Base-by-base conservation (phyloP, 92 coral and sea anemone species). In the Chrysogorgia sp. region DNA sequence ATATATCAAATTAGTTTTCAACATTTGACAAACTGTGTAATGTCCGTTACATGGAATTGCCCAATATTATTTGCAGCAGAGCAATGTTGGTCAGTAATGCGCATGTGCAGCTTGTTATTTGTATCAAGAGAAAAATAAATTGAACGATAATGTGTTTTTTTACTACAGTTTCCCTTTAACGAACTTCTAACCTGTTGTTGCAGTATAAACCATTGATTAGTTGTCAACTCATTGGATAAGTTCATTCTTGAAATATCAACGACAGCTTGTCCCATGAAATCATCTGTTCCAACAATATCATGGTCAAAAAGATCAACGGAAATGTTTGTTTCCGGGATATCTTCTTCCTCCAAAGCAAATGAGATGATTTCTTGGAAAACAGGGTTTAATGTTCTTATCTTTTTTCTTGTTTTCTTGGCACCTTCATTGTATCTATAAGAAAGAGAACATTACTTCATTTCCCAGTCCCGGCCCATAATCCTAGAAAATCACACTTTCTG, bases 261-360 rank as follows among this genome's bases (percentile, higher is more conserved):
- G 40, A 93, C 90, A 17, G 90, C 97, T 81, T 93, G 96, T 0
- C 97, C 97, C 84, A 91, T 93, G 29, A 93, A 93, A 59, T 93
- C 97, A 81, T 93, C 97, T 80, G 89, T 92, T 49, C 97, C 97
- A 91, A 93, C 92, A 53, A 93, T 84, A 29, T 93, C 97, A 67
- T 93, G 96, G 71, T 93, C 97, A 92, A 86, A 93, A 40, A 93
- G 71, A 23, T 91, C 90, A 62, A 87, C 93, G 25, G 92, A 72
- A 17, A 93, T 85, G 48, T 86, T 91, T n/a, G 97, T 86, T 33
- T 70, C 81, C 19, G 83, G 59, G 22, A 91, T 71, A 62, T 61
- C 40, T 22, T 86, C 79, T 41, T 93, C 96, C n/a, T 87, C 87
- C 63, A 93, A 76, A 57, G 85, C 84, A 84, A 93, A 93, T 13